These are phyloP conservation scores for Anoplius nigerrimus DNA, from an alignment of 2,888 invertebrate genomes.

Conservation along the genomic window DNA sequence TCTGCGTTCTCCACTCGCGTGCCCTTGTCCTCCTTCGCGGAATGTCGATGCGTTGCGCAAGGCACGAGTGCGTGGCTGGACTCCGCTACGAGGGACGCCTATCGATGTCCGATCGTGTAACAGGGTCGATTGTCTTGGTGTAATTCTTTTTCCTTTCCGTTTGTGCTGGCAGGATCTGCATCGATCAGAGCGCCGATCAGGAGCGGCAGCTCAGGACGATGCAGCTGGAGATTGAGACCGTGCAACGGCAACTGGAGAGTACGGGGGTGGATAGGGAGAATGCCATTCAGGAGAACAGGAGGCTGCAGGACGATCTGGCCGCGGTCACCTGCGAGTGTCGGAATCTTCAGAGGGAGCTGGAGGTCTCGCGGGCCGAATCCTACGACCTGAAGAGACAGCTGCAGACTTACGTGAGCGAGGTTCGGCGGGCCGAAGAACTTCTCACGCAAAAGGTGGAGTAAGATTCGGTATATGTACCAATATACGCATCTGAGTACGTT, in stretches of 20 bases:
- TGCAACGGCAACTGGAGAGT: slow-evolving; percentile 79
- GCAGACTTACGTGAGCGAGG: slow-evolving; percentile 88
- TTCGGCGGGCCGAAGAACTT: slow-evolving; percentile 86
- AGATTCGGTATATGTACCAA: too few relatives aligned
- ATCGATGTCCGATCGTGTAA: background rate
- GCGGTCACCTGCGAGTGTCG: slow-evolving; percentile 80
- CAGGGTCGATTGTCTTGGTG: background rate
- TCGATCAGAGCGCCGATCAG: slow-evolving; percentile 67
- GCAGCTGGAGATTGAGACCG: slow-evolving; percentile 76
- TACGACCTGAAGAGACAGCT: slow-evolving; percentile 85
- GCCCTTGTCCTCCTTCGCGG: slow-evolving; percentile 56
- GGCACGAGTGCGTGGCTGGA: slow-evolving; percentile 35
- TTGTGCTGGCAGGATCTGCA: slow-evolving; percentile 56
- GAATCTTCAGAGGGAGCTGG: slow-evolving; percentile 81
- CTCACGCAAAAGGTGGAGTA: slow-evolving; percentile 81
- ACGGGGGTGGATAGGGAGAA: slow-evolving; percentile 78
- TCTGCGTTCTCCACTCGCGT: background rate
- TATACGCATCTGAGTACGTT: too few relatives aligned
- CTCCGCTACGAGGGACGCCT: slow-evolving; percentile 26
- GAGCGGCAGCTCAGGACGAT: slow-evolving; percentile 65
- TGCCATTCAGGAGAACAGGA: slow-evolving; percentile 82
- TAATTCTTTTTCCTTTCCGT: background rate
- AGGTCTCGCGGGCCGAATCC: slow-evolving; percentile 83
- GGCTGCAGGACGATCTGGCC: slow-evolving; percentile 84
- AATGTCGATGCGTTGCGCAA: slow-evolving; percentile 39